phyloP scores from a whole-genome alignment of 2,113 vertebrate genomes.

The Holacanthus passer region DNA sequence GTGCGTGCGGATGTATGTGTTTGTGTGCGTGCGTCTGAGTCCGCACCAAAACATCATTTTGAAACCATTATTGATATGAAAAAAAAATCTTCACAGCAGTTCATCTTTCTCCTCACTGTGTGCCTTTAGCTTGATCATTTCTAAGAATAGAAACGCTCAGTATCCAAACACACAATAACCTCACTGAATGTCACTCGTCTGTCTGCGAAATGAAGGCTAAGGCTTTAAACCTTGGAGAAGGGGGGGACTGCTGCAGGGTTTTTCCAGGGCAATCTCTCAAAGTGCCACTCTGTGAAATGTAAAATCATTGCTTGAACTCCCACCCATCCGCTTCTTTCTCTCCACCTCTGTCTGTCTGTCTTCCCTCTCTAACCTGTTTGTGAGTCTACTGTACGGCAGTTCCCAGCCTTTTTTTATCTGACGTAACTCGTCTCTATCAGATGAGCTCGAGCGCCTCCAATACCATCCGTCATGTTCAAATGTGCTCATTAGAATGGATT shows the following conservation, averaged over 20 bases:
- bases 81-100: slow-evolving; percentile 37
- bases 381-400: background rate
- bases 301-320: slow-evolving; percentile 74
- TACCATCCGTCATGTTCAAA: background rate
- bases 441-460: background rate
- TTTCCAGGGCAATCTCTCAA: slow-evolving; percentile 79
- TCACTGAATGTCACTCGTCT: slow-evolving; percentile 52
- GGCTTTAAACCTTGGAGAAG: slow-evolving; percentile 57
- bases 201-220: slow-evolving; percentile 57
- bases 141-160: slow-evolving; percentile 54
- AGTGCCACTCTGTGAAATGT: slow-evolving; percentile 76
- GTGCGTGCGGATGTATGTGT: background rate
- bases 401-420: background rate
- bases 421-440: background rate
- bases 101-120: slow-evolving; percentile 44
- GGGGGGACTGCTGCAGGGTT: slow-evolving; percentile 57
- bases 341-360: slow-evolving; percentile 27
- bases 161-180: slow-evolving; percentile 59
- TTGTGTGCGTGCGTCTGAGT: slow-evolving; percentile 18
- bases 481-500: slow-evolving; percentile 4
- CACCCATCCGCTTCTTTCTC: slow-evolving; percentile 46
- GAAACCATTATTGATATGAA: slow-evolving; percentile 53
- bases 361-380: slow-evolving; percentile 11
- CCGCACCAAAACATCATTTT: slow-evolving; percentile 47
- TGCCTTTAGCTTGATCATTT: slow-evolving; percentile 67